Conservation (phyloP, 2,888 invertebrate genomes). For the Mesorhabditis spiculigera region DNA sequence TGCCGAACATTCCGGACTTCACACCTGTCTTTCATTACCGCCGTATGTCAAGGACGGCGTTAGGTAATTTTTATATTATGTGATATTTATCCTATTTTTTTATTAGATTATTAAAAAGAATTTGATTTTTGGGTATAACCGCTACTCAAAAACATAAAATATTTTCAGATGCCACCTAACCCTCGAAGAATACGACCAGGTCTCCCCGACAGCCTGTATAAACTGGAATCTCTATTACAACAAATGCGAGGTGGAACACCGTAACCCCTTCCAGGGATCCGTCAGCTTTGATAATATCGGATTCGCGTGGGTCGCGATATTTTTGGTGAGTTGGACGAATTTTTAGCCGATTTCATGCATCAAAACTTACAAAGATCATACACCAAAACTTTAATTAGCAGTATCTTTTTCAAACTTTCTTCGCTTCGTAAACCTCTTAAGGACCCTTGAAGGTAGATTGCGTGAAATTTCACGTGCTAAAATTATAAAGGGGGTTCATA, state of each 20-base stretch:
- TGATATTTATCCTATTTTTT: too few relatives aligned
- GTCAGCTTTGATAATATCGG: conserved; percentile 99
- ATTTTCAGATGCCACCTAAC: conserved; percentile 53
- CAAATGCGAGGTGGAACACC: conserved; percentile 81
- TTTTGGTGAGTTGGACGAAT: conserved; percentile 86
- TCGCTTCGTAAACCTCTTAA: too few relatives aligned
- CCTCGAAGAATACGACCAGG: conserved; percentile 46
- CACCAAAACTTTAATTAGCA: too few relatives aligned
- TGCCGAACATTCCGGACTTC: conserved; percentile 87
- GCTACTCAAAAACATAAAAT: too few relatives aligned
- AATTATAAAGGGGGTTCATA: too few relatives aligned
- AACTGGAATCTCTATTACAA: conserved; percentile 99
- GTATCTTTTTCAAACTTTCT: too few relatives aligned
- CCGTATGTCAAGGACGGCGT: conserved; percentile 70
- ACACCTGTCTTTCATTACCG: conserved; percentile 79
- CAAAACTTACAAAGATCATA: too few relatives aligned
- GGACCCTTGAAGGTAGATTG: too few relatives aligned
- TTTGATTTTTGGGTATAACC: too few relatives aligned
- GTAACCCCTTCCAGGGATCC: conserved; percentile 91
- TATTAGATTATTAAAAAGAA: too few relatives aligned
- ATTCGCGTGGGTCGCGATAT: conserved; percentile 99
- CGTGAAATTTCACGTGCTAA: too few relatives aligned
- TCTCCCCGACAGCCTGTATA: conserved; percentile 72
- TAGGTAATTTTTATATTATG: conserved; percentile 35
- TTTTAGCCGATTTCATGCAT: too few relatives aligned